Conservation (phyloP, 1,140 invertebrate genomes). For the Pseudoatta argentina region DNA sequence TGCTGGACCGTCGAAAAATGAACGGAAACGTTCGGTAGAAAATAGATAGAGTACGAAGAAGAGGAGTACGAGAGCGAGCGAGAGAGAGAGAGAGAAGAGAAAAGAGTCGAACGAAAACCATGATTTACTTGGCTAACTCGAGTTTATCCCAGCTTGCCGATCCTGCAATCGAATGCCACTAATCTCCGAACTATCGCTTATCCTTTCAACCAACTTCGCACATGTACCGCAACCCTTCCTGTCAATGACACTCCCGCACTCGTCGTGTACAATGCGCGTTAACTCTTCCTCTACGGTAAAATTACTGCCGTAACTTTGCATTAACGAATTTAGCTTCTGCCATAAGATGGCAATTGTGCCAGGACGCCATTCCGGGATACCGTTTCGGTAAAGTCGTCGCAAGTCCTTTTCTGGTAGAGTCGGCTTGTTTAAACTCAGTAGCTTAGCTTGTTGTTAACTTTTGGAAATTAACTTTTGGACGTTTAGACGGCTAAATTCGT, state of each 20-base stretch:
- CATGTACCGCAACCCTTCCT: slow-evolving; percentile 31
- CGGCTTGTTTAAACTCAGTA: slow-evolving; percentile 37
- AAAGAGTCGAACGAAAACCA: slow-evolving; percentile 62
- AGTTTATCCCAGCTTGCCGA: slow-evolving; percentile 67
- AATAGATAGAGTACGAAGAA: slow-evolving; percentile 24
- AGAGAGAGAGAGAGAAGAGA: not conserved
- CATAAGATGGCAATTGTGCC: not conserved
- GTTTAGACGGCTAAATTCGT: slow-evolving; percentile 34
- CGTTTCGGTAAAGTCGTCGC: slow-evolving; percentile 20
- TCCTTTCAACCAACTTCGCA: slow-evolving; percentile 60
- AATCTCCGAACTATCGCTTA: slow-evolving; percentile 64
- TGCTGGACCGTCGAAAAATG: slow-evolving; percentile 45
- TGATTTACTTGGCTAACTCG: slow-evolving; percentile 73
- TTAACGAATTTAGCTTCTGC: slow-evolving; percentile 34
- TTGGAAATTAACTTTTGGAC: slow-evolving; percentile 36
- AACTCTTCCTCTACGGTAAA: slow-evolving; percentile 2
- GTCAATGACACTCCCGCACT: slow-evolving; percentile 29
- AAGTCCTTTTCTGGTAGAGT: not conserved
- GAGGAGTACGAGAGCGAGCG: not conserved
- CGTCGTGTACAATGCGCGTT: slow-evolving; percentile 15
- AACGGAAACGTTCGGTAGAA: slow-evolving; percentile 23
- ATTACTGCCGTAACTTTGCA: slow-evolving; percentile 16
- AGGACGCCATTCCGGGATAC: too few relatives aligned
- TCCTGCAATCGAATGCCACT: slow-evolving; percentile 72
- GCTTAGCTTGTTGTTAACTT: slow-evolving; percentile 49